Conservation (phyloP, 1,140 invertebrate genomes). For the Aphelinus certus region DNA sequence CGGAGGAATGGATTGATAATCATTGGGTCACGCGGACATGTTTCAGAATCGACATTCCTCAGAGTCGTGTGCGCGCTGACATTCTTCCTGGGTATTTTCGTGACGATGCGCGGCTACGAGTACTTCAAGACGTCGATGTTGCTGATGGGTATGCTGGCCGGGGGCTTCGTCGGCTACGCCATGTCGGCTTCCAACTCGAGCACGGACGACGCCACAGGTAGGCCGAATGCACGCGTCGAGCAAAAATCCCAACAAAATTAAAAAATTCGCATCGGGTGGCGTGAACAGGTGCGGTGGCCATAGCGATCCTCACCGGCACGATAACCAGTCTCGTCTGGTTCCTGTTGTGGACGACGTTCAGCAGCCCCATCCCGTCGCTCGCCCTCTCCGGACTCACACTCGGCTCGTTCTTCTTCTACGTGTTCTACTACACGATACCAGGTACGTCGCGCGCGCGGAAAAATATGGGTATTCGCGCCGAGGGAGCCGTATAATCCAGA, state of each 20-base stretch:
- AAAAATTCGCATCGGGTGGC: too few relatives aligned
- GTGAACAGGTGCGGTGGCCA: neutral
- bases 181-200: neutral
- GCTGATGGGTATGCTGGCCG: neutral
- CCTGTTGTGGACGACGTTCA: slow-evolving; percentile 11
- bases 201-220: too few relatives aligned
- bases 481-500: neutral
- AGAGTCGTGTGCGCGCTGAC: neutral
- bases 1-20: too few relatives aligned
- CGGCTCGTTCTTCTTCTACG: slow-evolving; percentile 68
- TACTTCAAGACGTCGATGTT: slow-evolving; percentile 31
- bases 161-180: slow-evolving; percentile 19
- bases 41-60: neutral
- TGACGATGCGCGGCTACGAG: slow-evolving; percentile 14
- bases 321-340: slow-evolving; percentile 21
- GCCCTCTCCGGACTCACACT: slow-evolving; percentile 65
- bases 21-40: too few relatives aligned
- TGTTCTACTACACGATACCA: slow-evolving; percentile 67
- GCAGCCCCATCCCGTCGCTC: slow-evolving; percentile 23
- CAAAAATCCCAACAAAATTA: too few relatives aligned
- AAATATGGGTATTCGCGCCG: too few relatives aligned
- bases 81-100: slow-evolving; percentile 27
- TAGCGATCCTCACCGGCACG: neutral
- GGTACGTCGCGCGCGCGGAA: slow-evolving; percentile 59
- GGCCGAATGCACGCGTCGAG: too few relatives aligned